These are phyloP conservation scores for Sarcophaga caerulescens DNA, from an alignment of 2,888 invertebrate genomes.

Conservation along the genomic window DNA sequence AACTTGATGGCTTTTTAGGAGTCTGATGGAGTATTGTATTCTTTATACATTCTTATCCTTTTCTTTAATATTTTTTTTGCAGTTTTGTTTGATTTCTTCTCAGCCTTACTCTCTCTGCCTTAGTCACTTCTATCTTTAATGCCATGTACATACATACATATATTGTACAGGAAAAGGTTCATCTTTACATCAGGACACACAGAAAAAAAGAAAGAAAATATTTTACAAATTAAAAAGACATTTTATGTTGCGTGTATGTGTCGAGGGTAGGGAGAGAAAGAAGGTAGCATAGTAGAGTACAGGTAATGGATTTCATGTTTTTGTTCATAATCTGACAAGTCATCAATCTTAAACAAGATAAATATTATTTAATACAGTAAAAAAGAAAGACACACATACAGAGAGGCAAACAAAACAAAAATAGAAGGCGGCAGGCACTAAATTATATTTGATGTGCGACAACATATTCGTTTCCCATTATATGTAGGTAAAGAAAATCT, in stretches of 20 bases:
- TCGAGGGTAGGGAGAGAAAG: too few relatives aligned
- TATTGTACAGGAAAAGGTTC: background rate
- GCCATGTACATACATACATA: background rate
- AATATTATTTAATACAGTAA: background rate
- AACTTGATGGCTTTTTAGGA: conserved; percentile 7
- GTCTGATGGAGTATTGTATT: background rate
- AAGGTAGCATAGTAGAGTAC: background rate
- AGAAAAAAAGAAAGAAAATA: background rate
- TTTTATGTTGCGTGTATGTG: background rate
- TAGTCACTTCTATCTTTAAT: too few relatives aligned
- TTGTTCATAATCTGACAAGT: conserved; percentile 32
- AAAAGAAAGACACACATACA: background rate
- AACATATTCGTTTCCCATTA: background rate
- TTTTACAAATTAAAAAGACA: conserved; percentile 7
- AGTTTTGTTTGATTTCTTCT: too few relatives aligned
- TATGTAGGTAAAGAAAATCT: too few relatives aligned
- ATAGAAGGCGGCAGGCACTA: background rate
- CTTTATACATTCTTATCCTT: background rate
- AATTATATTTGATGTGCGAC: background rate
- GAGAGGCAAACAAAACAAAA: background rate
- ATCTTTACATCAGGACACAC: background rate
- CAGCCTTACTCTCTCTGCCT: too few relatives aligned
- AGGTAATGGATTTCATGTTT: conserved; percentile 11
- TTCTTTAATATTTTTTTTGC: background rate
- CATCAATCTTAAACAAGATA: conserved; percentile 48